Percentiles rank a stretch among this genome's conserved stretches.
These are phyloP conservation scores for Corydoras sp. DNA, from an alignment of 2,113 vertebrate species.

Conservation along the genomic window DNA sequence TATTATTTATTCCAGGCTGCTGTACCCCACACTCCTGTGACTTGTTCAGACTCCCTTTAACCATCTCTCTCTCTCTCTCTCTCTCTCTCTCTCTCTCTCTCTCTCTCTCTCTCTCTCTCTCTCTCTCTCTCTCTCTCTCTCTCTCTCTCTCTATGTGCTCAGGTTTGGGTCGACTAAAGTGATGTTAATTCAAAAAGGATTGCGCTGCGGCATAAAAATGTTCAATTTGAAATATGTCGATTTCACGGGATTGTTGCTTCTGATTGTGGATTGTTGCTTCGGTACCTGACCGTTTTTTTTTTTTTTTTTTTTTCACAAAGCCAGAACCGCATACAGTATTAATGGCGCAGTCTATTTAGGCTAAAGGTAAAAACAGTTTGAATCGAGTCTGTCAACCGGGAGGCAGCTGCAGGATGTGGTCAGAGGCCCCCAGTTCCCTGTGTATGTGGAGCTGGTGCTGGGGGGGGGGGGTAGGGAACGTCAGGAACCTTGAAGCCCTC, in stretches of 20 bases:
- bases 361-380: conserved; percentile 44
- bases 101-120: no score
- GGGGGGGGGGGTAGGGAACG: conserved; percentile 39
- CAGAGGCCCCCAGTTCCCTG: conserved; percentile 37
- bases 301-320: neutral
- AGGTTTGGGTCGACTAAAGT: no score
- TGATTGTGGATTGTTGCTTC: neutral
- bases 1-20: no score
- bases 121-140: no score
- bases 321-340: conserved; percentile 28
- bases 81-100: no score
- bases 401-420: conserved; percentile 60
- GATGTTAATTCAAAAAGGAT: neutral
- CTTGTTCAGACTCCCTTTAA: no score
- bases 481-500: conserved; percentile 37
- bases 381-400: conserved; percentile 49
- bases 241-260: no score
- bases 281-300: conserved; percentile 36
- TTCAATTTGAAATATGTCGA: no score
- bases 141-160: no score
- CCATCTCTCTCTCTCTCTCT: no score
- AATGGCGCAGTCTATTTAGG: conserved; percentile 48
- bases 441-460: conserved; percentile 15
- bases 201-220: no score
- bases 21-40: no score